phyloP scores from a whole-genome alignment of 1,140 invertebrate species.

The Drosophila leontia region DNA sequence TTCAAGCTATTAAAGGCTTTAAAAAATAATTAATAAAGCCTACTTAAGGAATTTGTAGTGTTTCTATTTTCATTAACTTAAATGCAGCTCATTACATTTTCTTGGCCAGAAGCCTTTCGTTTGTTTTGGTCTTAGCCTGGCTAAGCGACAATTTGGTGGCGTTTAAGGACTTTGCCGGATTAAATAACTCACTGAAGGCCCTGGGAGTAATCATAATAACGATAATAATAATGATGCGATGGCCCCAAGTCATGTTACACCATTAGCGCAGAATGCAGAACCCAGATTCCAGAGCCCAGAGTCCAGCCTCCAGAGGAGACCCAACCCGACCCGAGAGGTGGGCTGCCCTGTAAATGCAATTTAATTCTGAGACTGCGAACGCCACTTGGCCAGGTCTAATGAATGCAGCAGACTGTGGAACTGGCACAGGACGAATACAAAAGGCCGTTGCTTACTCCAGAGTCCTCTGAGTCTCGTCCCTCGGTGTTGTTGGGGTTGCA shows the following conservation, averaged over 20 bases:
- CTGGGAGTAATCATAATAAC: constrained; percentile 56
- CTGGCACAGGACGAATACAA: constrained; percentile 72
- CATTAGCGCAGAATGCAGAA: constrained; percentile 53
- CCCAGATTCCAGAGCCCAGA: constrained; percentile 19
- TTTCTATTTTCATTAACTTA: not conserved
- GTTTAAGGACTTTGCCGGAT: constrained; percentile 29
- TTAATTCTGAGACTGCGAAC: constrained; percentile 57
- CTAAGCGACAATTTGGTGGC: constrained; percentile 41
- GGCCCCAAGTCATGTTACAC: constrained; percentile 70
- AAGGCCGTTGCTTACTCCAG: constrained; percentile 39
- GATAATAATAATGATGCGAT: constrained; percentile 56
- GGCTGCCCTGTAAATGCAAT: constrained; percentile 69
- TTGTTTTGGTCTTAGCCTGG: constrained; percentile 19
- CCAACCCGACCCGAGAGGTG: not conserved
- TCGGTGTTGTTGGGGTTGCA: constrained; percentile 39
- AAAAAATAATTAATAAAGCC: not conserved
- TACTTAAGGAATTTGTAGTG: not conserved
- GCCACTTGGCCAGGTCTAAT: constrained; percentile 77
- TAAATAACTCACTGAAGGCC: constrained; percentile 33
- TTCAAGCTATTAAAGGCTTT: not conserved
- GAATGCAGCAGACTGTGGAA: constrained; percentile 80
- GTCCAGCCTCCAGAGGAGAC: constrained; percentile 19
- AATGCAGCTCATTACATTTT: constrained; percentile 13
- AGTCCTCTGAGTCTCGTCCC: constrained; percentile 5
- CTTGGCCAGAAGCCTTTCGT: constrained; percentile 12